Evolutionary conservation across 2,797 vertebrate species (phyloP).

Genomic region (Enteromius anoplus): DNA sequence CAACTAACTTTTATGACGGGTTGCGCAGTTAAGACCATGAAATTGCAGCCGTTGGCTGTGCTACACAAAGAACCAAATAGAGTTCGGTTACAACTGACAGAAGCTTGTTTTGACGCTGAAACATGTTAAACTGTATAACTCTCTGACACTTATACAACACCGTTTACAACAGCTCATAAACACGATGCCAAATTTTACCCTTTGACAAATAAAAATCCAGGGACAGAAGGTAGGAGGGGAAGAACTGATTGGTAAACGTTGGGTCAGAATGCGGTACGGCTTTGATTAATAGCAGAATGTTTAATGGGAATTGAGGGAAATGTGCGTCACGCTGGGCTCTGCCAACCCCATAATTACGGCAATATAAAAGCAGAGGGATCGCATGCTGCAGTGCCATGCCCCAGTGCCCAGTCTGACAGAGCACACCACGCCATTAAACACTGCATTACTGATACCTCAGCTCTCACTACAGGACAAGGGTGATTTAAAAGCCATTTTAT

Average conservation of each 20-base stretch:
- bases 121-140: conserved; percentile 28
- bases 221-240: conserved; percentile 5
- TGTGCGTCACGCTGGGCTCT: conserved; percentile 49
- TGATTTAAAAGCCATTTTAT: conserved; percentile 35
- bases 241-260: conserved; percentile 37
- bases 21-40: neutral
- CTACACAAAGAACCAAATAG: conserved; percentile 6
- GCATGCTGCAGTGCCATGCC: conserved; percentile 38
- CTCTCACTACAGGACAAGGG: conserved; percentile 11
- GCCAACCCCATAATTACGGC: conserved; percentile 57
- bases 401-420: conserved; percentile 32
- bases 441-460: conserved; percentile 44
- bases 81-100: neutral
- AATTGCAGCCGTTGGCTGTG: neutral
- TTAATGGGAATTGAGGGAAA: conserved; percentile 56
- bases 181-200: neutral
- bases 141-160: conserved; percentile 14
- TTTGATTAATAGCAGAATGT: conserved; percentile 56
- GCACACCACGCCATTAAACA: conserved; percentile 52
- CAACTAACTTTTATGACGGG: neutral
- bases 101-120: neutral
- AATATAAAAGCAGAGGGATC: conserved; percentile 52
- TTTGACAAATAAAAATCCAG: conserved; percentile 18
- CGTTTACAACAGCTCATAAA: conserved; percentile 25
- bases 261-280: conserved; percentile 28